Conservation (phyloP, 92 coral and sea anemone species). For the Paramuricea clavata region DNA sequence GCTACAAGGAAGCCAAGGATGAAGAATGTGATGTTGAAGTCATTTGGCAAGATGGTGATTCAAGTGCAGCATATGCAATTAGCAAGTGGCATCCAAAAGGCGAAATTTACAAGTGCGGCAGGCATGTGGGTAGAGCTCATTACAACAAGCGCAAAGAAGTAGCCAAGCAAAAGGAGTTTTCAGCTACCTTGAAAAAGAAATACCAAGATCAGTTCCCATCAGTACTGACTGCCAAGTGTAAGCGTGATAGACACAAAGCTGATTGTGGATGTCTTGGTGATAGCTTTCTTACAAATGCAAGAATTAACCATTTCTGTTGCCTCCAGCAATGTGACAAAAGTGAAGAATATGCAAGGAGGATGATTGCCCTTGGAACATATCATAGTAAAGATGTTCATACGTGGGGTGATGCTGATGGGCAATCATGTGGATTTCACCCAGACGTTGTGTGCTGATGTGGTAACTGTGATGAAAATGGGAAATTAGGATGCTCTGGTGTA, state of each 20-base stretch:
- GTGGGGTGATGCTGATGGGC: slow-evolving; percentile 48
- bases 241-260: slow-evolving; percentile 57
- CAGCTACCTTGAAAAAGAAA: slow-evolving; percentile 11
- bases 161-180: slow-evolving; percentile 58
- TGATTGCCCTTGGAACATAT: slow-evolving; percentile 23
- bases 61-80: neutral
- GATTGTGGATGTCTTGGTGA: slow-evolving; percentile 71
- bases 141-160: slow-evolving; percentile 22
- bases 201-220: slow-evolving; percentile 56
- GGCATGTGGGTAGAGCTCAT: slow-evolving; percentile 42
- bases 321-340: slow-evolving; percentile 58
- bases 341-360: slow-evolving; percentile 58
- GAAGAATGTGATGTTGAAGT: slow-evolving; percentile 55
- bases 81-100: neutral
- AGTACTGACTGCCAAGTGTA: slow-evolving; percentile 49
- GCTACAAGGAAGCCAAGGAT: slow-evolving; percentile 52
- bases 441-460: neutral
- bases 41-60: slow-evolving; percentile 69
- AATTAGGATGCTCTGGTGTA: slow-evolving; percentile 39
- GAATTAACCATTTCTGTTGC: slow-evolving; percentile 72
- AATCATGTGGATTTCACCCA: slow-evolving; percentile 22
- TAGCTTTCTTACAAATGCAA: slow-evolving; percentile 46
- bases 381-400: slow-evolving; percentile 46
- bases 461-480: slow-evolving; percentile 36
- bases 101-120: slow-evolving; percentile 43